Evolutionary conservation across 2,113 vertebrate genomes (phyloP), one percentile per base, ranked within the genome.

Genomic region (Pelodiscus sinensis): DNA sequence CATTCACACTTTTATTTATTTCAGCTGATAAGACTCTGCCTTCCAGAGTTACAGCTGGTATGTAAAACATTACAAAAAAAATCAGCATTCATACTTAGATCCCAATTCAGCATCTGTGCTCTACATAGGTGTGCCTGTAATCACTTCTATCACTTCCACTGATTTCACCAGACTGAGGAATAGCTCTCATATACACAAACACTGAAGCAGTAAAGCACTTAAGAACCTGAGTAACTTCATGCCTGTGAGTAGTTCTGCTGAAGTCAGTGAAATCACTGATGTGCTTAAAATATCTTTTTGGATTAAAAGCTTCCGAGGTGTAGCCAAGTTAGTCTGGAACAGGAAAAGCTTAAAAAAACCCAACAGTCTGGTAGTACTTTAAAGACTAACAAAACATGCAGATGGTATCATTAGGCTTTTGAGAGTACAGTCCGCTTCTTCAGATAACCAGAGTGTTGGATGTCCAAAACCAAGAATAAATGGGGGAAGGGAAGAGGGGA

Each of bases 131-230:
- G 94, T 95, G 84, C 79, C 93, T 86, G 92, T 79, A 58, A 94
- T 91, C 85, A 1, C 94, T 95, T 96, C 90, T 90, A 93, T 58
- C 84, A 92, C 82, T 79, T 92, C 81, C 89, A 68, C 38, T 84
- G 79, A 91, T 78, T 94, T 84, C 84, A 71, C 51, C 84, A 79
- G 83, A 92, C 92, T 83, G 81, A 94, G 90, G 89, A 91, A 71
- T 29, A 94, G 87, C 29, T 57, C 24, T 24, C 71, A 50, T 10
- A 75, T 81, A 84, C 79, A 71, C 89, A 79, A 93, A 86, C 89
- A 90, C 92, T 57, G 57, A 97, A 81, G 96, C 92, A 91, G 94
- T 24, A 94, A 89, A 71, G 81, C 60, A 50, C 75, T 62, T 35
- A 86, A 94, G 77, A 2, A 13, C 71, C 89, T 60, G 27, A 87